Evolutionary conservation across 2,797 vertebrate genomes (phyloP).

Genomic region (Erithacus rubecula): DNA sequence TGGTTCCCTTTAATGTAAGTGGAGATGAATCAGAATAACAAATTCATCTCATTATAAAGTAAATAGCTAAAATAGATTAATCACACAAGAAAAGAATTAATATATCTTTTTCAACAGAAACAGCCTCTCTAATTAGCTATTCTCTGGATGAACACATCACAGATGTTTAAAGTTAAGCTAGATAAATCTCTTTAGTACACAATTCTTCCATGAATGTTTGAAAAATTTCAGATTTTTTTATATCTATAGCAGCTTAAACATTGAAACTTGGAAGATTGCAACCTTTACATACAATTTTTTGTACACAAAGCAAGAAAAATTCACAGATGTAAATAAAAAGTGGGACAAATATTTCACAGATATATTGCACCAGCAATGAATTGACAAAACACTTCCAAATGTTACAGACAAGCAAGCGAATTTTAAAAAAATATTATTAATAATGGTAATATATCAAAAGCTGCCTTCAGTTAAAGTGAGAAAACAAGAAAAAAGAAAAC

Average conservation of each 20-base stretch:
- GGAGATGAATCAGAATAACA: not conserved
- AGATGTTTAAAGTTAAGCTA: not conserved
- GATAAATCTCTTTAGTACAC: not conserved
- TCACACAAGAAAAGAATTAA: not conserved
- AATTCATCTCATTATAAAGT: not conserved
- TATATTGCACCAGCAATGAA: not conserved
- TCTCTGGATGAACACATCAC: not conserved
- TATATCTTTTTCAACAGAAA: not conserved
- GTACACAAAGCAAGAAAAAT: not conserved
- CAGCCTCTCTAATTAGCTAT: not conserved
- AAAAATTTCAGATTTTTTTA: not conserved
- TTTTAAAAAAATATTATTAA: not conserved
- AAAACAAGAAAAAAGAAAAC: not conserved
- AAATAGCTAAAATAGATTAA: not conserved
- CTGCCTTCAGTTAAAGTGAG: not conserved
- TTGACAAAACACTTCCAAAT: not conserved
- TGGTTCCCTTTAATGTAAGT: not conserved
- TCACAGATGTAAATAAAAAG: not conserved
- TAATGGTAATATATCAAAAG: not conserved
- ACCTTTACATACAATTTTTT: not conserved
- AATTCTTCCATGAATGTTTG: not conserved
- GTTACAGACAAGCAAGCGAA: not conserved
- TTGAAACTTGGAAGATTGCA: not conserved
- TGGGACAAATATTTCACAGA: not conserved
- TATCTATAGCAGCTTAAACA: not conserved